phyloP scores from a whole-genome alignment of 2,888 invertebrate species.

The Cabera pusaria region DNA sequence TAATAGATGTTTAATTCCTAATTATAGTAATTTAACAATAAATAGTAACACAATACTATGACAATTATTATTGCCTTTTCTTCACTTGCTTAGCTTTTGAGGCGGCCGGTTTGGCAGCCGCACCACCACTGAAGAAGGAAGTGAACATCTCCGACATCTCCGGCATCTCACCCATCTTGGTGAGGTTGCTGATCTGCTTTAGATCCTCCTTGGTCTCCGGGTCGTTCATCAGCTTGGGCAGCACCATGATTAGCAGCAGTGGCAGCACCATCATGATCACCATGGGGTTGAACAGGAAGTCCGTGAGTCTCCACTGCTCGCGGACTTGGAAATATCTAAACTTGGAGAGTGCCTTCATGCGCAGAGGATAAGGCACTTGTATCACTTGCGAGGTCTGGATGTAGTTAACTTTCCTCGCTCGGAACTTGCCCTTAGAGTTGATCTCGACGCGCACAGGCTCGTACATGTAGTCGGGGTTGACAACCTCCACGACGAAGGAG shows the following conservation, averaged over 20 bases:
- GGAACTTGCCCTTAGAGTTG: conserved; percentile 97
- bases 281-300: conserved; percentile 98
- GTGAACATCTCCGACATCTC: conserved; percentile 98
- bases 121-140: conserved; percentile 90
- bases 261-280: conserved; percentile 99
- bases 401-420: conserved; percentile 96
- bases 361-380: conserved; percentile 96
- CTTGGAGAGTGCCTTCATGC: conserved; percentile 91
- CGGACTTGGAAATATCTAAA: conserved; percentile 95
- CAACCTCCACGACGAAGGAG: conserved; percentile 96
- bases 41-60: conserved; percentile 41
- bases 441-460: conserved; percentile 98
- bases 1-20: conserved; percentile 37
- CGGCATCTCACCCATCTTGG: conserved; percentile 93
- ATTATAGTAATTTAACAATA: conserved; percentile 43
- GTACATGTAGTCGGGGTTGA: conserved; percentile 95
- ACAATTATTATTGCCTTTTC: conserved; percentile 64
- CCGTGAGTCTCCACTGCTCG: conserved; percentile 98
- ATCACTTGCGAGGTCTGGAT: conserved; percentile 95
- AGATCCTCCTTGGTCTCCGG: conserved; percentile 98
- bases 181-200: conserved; percentile 93
- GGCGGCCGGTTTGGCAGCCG: conserved; percentile 69
- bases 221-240: conserved; percentile 99
- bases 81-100: conserved; percentile 75
- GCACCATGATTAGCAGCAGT: conserved; percentile 93